Conservation (phyloP, 2,888 invertebrate genomes). For the Drosophila greeni region DNA sequence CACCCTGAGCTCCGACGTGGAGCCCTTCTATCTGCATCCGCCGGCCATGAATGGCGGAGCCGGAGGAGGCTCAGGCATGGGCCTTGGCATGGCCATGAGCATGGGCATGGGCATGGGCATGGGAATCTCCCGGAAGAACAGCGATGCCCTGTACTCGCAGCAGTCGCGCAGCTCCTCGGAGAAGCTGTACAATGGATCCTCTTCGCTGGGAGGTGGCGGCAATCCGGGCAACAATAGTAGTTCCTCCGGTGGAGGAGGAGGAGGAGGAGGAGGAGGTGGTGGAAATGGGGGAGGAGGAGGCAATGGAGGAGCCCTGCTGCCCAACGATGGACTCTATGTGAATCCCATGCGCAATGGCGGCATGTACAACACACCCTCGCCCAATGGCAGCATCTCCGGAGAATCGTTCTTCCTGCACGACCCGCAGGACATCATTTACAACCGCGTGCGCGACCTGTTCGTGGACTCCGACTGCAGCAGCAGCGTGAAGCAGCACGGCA, state of each 20-base stretch:
- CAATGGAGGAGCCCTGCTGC: conserved; percentile 53
- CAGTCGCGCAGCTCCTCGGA: conserved; percentile 76
- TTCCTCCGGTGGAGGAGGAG: conserved; percentile 11
- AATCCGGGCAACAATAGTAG: conserved; percentile 27
- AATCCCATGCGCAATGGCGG: conserved; percentile 85
- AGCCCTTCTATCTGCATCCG: conserved; percentile 88
- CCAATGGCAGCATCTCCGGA: conserved; percentile 81
- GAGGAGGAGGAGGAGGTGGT: neutral
- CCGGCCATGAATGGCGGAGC: conserved; percentile 79
- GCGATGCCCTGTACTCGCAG: conserved; percentile 74
- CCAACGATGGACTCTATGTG: conserved; percentile 87
- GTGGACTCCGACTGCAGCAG: conserved; percentile 80
- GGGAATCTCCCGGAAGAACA: conserved; percentile 72
- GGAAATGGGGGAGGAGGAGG: conserved; percentile 9
- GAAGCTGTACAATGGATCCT: conserved; percentile 72
- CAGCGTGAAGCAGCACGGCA: conserved; percentile 68
- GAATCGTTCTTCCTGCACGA: conserved; percentile 92
- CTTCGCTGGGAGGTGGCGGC: conserved; percentile 58
- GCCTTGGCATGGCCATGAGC: conserved; percentile 16
- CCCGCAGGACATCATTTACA: conserved; percentile 88
- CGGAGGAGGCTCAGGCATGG: conserved; percentile 24
- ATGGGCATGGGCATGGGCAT: conserved; percentile 37
- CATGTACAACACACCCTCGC: conserved; percentile 81
- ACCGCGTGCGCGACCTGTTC: conserved; percentile 90
- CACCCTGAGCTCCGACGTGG: conserved; percentile 79